A percentile compares a stretch with the other conserved stretches of the same genome.
These are phyloP conservation scores for Ceryle rudis DNA, from an alignment of 2,797 vertebrate genomes.

Conservation along the genomic window DNA sequence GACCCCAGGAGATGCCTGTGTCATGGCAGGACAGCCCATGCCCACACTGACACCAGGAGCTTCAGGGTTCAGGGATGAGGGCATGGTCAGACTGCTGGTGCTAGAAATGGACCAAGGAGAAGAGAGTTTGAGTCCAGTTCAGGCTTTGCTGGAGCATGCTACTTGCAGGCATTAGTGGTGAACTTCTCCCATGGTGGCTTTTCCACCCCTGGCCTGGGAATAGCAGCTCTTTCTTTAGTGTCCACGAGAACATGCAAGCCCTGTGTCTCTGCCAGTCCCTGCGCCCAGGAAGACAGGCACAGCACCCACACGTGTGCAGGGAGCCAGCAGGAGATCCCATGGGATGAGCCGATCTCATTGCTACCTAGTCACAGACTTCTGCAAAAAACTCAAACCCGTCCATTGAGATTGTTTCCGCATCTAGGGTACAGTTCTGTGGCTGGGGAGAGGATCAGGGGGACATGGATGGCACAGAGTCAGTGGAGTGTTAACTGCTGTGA, in stretches of 20 bases:
- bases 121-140: not conserved
- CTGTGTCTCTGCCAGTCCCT: not conserved
- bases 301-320: not conserved
- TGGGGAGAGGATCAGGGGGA: not conserved
- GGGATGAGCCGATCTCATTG: not conserved
- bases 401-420: not conserved
- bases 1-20: not conserved
- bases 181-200: not conserved
- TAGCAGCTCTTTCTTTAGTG: not conserved
- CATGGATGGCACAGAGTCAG: accelerated
- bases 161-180: not conserved
- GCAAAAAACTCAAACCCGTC: not conserved
- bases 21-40: not conserved
- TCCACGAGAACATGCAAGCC: not conserved
- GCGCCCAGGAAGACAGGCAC: not conserved
- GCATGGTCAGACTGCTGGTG: not conserved
- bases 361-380: not conserved
- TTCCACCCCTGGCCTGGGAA: not conserved
- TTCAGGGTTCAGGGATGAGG: not conserved
- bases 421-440: not conserved
- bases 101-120: not conserved
- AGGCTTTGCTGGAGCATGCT: not conserved
- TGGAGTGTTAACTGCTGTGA: too few relatives aligned
- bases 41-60: accelerated
- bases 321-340: accelerated